Base-by-base conservation (phyloP, 2,888 invertebrate species). In the Syritta pipiens region DNA sequence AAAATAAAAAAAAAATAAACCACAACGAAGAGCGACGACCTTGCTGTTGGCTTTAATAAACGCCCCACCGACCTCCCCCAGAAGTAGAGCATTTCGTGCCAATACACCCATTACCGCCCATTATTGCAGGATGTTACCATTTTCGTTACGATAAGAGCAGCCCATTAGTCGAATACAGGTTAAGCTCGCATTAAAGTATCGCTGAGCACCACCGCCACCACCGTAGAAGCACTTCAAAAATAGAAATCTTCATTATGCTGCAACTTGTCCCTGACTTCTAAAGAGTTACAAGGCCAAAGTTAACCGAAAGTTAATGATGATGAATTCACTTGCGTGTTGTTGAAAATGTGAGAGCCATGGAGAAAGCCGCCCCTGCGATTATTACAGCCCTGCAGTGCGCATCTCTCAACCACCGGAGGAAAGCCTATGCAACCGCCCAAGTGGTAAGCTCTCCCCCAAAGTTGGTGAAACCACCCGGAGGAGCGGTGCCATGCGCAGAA, bases 401-500 rank as follows among this genome's bases (percentile, higher is more conserved):
- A 67, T 30, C 40, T 32, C n/a, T 30, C 48, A 57, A 40, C 57
- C 37, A 40, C 28, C 14, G 10, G n/a, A 20, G 14, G n/a, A n/a
- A n/a, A n/a, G n/a, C n/a, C n/a, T n/a, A n/a, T n/a, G n/a, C n/a
- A n/a, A n/a, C n/a, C n/a, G n/a, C n/a, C n/a, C n/a, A n/a, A n/a
- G n/a, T n/a, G n/a, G n/a, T n/a, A n/a, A n/a, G n/a, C n/a, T n/a
- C n/a, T n/a, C n/a, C n/a, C n/a, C n/a, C n/a, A n/a, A n/a, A n/a
- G 20, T 65, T 65, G 67, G 26, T 57, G 67, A 67, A 48, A 67
- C 6, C 7, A 19, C 7, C 2, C 20, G 4, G n/a, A 6, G 19
- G 14, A 9, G 0, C 6, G 28, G 24, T 68, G 60, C 63, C 77
- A 71, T 77, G 77, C 77, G 77, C 77, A 77, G 44, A 53, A 17